phyloP scores from a whole-genome alignment of 30 jellyfish, hydroid and myxozoan genomes.

The Aurelia aurita complex sp. Pacific region DNA sequence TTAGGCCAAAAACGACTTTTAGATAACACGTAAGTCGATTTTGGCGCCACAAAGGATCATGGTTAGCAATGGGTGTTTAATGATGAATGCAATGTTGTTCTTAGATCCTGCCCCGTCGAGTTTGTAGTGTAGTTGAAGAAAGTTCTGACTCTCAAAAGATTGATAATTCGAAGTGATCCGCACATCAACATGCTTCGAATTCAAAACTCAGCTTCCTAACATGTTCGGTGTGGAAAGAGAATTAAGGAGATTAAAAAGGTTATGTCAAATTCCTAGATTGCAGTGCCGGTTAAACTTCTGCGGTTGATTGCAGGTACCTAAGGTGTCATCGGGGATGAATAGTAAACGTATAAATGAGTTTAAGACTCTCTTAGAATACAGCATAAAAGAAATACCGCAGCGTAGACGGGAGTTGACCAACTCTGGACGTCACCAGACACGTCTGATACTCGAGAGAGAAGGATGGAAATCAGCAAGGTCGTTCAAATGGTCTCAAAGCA shows the following conservation, averaged over 20 bases:
- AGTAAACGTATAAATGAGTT: conserved; percentile 25
- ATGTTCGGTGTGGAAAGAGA: conserved; percentile 15
- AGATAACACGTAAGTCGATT: too few relatives aligned
- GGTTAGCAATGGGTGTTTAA: too few relatives aligned
- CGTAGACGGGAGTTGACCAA: not conserved
- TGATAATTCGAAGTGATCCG: not conserved
- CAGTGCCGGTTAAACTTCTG: conserved; percentile 41
- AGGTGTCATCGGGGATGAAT: conserved; percentile 36
- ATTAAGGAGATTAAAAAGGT: conserved; percentile 31
- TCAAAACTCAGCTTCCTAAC: not conserved
- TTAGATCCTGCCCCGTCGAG: too few relatives aligned
- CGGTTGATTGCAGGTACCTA: conserved; percentile 62
- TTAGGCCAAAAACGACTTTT: too few relatives aligned
- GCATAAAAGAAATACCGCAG: conserved; percentile 9
- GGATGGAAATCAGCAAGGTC: not conserved
- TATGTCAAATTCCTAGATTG: conserved; percentile 36
- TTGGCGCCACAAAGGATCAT: too few relatives aligned
- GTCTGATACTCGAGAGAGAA: not conserved
- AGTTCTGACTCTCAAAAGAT: too few relatives aligned
- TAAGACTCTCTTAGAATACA: not conserved
- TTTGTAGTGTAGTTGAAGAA: not conserved
- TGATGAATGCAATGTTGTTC: too few relatives aligned
- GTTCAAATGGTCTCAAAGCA: not conserved
- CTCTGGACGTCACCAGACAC: not conserved
- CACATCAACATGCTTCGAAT: conserved; percentile 3